These are phyloP conservation scores for Apocrypta bakeri DNA, from an alignment of 1,140 invertebrate genomes.

Conservation along the genomic window DNA sequence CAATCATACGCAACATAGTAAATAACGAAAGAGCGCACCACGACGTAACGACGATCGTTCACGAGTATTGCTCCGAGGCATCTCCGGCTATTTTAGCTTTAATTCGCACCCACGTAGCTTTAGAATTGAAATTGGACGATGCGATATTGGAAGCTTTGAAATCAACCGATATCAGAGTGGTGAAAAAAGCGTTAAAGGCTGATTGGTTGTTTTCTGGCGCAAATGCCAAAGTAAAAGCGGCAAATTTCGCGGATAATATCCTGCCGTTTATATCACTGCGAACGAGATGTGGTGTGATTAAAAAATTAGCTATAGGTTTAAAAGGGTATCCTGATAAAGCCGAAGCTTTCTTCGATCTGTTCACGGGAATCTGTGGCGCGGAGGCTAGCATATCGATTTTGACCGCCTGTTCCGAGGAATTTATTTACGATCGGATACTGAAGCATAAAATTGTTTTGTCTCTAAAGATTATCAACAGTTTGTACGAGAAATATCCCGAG, in stretches of 20 bases:
- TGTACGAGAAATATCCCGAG: conserved; percentile 29
- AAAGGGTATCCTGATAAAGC: background rate
- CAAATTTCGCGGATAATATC: conserved; percentile 5
- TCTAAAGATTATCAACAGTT: background rate
- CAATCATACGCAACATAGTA: background rate
- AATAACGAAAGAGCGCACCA: background rate
- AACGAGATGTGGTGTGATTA: background rate
- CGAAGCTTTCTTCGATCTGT: conserved; percentile 11
- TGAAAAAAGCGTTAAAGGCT: background rate
- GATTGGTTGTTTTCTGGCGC: conserved; percentile 28
- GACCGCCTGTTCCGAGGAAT: background rate
- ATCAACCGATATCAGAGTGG: background rate
- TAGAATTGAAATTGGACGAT: background rate
- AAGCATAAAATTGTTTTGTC: background rate
- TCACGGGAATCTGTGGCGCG: background rate
- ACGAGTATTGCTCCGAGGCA: background rate
- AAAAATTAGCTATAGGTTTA: background rate
- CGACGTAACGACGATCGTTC: background rate
- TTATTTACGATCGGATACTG: background rate
- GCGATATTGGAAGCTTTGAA: background rate
- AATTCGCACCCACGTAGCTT: background rate
- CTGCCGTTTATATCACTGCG: background rate
- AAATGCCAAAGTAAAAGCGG: background rate
- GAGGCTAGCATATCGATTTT: background rate
- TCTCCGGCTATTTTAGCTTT: background rate